A percentile compares a stretch with the other conserved stretches of the same genome.
Conservation (phyloP, 2,888 invertebrate species). For the Coleophora flavipennella region DNA sequence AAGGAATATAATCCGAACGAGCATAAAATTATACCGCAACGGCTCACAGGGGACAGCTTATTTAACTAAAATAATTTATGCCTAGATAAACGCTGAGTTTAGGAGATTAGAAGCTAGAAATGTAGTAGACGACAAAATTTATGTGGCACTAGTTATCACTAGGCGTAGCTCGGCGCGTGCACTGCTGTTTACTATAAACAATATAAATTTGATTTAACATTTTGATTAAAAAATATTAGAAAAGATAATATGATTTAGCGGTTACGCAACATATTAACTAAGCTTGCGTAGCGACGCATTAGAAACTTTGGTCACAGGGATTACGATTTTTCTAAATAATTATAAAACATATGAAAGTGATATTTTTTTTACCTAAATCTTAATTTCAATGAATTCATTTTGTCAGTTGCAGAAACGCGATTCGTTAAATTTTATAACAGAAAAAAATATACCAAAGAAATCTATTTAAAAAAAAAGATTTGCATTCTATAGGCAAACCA, state of each 20-base stretch:
- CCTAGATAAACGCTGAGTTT: conserved; percentile 38
- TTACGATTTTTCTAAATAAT: no score
- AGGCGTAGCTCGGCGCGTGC: conserved; percentile 48
- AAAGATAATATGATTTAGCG: conserved; percentile 12
- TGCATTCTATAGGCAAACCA: no score
- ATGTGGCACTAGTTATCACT: conserved; percentile 46
- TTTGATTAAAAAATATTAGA: conserved; percentile 42
- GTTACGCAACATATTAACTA: no score
- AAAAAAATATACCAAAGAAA: no score
- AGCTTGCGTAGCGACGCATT: no score
- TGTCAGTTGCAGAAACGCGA: no score
- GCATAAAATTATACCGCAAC: conserved; percentile 57
- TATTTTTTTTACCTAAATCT: no score
- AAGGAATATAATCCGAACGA: conserved; percentile 49
- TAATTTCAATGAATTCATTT: no score
- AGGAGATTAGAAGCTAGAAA: conserved; percentile 48
- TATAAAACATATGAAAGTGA: no score
- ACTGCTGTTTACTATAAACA: conserved; percentile 37
- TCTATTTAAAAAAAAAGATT: no score
- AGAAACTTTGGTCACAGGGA: no score
- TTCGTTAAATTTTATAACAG: no score
- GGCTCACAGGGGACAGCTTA: conserved; percentile 45
- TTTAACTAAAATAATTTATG: conserved; percentile 55
- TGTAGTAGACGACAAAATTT: conserved; percentile 56
- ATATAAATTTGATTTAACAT: conserved; percentile 49